phyloP scores from a whole-genome alignment of 1,140 invertebrate species.

The Aphelenchoides avenae region DNA sequence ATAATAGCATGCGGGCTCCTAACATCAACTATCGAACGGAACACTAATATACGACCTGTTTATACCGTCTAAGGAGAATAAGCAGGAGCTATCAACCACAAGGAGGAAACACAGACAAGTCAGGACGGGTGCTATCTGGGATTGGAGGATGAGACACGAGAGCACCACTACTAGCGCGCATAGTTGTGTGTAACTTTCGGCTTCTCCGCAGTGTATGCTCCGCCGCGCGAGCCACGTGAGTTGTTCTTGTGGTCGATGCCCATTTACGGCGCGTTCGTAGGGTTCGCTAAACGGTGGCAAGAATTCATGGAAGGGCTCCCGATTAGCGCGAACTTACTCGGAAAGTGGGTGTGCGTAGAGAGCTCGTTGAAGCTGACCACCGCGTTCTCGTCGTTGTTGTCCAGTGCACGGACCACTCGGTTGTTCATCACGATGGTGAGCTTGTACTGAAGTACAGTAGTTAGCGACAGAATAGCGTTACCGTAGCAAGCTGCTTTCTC shows the following conservation, averaged over 20 bases:
- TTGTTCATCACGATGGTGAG: slow-evolving; percentile 76
- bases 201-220: slow-evolving; percentile 97
- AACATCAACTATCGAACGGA: too few species aligned
- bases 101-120: too few species aligned
- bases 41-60: too few species aligned
- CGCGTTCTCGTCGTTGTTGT: slow-evolving; percentile 72
- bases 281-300: slow-evolving; percentile 17
- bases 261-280: slow-evolving; percentile 72
- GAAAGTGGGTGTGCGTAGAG: slow-evolving; percentile 31
- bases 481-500: background rate
- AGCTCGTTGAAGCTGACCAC: slow-evolving; percentile 70
- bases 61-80: too few species aligned
- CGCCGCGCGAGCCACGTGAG: slow-evolving; percentile 85
- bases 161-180: too few species aligned
- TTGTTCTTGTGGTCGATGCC: slow-evolving; percentile 99
- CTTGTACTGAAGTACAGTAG: slow-evolving; percentile 65
- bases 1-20: too few species aligned
- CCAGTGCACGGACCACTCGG: slow-evolving; percentile 71
- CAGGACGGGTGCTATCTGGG: too few species aligned
- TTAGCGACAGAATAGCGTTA: background rate
- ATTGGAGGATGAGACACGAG: too few species aligned
- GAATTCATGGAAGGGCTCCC: background rate
- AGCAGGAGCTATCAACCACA: too few species aligned
- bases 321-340: slow-evolving; percentile 25
- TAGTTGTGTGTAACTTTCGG: slow-evolving; percentile 99